Evolutionary conservation across 2,888 invertebrate genomes (phyloP).

Genomic region (Amblyjoppa proteus): DNA sequence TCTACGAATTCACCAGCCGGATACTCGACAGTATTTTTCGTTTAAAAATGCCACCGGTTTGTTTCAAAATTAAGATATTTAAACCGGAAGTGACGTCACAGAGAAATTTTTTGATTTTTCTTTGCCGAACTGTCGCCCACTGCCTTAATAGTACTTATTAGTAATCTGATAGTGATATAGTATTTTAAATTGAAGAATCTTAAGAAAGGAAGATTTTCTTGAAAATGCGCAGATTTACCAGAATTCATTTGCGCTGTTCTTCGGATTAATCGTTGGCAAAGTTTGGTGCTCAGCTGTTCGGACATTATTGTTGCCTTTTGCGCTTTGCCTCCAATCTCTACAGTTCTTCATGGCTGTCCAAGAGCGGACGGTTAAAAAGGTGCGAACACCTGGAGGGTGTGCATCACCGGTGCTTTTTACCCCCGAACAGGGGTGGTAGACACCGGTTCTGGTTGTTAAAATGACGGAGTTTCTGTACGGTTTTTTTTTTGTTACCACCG

Average conservation of each 20-base stretch:
- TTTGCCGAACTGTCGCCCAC: no score
- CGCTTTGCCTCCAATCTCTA: background rate
- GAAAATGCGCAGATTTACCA: background rate
- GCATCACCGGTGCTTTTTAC: background rate
- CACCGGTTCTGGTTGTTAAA: constrained; percentile 21
- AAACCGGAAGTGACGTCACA: no score
- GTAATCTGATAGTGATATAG: no score
- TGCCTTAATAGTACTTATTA: no score
- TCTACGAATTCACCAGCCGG: no score
- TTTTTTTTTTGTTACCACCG: background rate
- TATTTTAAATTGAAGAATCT: no score
- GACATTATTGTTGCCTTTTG: background rate
- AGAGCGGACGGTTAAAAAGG: background rate
- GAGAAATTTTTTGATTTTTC: no score
- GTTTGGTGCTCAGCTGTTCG: background rate
- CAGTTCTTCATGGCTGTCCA: background rate
- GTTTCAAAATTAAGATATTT: no score
- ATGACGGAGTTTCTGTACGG: constrained; percentile 27
- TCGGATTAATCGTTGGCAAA: background rate
- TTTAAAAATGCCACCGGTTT: no score
- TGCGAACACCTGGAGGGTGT: constrained; percentile 43
- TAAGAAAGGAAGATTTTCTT: no score
- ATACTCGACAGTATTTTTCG: no score
- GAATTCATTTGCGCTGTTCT: background rate
- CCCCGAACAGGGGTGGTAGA: constrained; percentile 8